Evolutionary conservation across 2,888 invertebrate species (phyloP).

Genomic region (Dorcus hopei): DNA sequence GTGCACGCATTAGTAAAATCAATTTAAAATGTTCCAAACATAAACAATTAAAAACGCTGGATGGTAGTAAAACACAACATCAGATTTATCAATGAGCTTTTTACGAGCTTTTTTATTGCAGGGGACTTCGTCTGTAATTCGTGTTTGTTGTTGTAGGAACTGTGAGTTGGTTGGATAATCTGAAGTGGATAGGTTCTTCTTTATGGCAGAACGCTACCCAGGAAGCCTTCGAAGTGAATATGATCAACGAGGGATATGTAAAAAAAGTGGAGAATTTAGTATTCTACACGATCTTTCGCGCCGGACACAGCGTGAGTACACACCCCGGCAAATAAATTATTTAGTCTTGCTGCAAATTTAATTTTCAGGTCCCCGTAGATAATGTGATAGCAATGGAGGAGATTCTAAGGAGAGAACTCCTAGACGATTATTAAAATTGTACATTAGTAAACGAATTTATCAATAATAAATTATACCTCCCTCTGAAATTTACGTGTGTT

Average conservation of each 20-base stretch:
- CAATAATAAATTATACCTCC: too few relatives aligned
- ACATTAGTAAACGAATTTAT: background rate
- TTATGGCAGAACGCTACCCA: conserved; percentile 64
- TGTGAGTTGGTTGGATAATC: conserved; percentile 68
- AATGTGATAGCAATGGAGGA: conserved; percentile 33
- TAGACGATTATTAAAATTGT: conserved; percentile 6
- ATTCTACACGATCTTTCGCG: conserved; percentile 75
- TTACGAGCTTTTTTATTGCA: background rate
- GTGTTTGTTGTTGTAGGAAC: conserved; percentile 54
- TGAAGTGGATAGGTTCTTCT: conserved; percentile 63
- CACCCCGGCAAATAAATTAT: background rate
- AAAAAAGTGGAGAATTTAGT: conserved; percentile 66
- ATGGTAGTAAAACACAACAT: background rate
- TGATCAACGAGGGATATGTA: conserved; percentile 68
- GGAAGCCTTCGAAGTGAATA: conserved; percentile 62
- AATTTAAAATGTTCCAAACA: background rate
- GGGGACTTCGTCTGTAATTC: background rate
- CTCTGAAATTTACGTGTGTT: too few relatives aligned
- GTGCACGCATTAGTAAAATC: background rate
- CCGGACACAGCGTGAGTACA: conserved; percentile 71
- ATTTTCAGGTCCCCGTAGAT: conserved; percentile 32
- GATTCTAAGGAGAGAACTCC: conserved; percentile 32
- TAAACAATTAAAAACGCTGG: background rate
- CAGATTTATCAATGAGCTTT: background rate
- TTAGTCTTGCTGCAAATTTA: background rate